Conservation (phyloP, 2,113 vertebrate species). For the Natator depressus region DNA sequence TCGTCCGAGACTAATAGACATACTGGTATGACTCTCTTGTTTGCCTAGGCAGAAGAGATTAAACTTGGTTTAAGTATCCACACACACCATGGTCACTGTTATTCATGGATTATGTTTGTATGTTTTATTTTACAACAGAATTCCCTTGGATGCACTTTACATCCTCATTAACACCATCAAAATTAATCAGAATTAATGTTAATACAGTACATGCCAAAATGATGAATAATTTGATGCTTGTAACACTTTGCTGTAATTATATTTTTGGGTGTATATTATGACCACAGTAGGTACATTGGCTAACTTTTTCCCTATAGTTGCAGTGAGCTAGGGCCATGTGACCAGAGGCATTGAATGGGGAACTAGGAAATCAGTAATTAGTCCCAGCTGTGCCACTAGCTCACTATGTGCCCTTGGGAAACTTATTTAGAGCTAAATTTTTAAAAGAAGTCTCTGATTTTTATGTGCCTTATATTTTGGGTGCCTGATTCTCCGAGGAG, state of each 20-base stretch:
- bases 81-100: neutral
- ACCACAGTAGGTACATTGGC: neutral
- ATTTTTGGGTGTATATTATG: neutral
- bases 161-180: conserved; percentile 26
- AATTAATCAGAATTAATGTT: conserved; percentile 19
- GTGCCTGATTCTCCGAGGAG: too few species aligned
- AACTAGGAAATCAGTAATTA: neutral
- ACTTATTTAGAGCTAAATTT: too few species aligned
- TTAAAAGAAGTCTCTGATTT: too few species aligned
- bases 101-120: neutral
- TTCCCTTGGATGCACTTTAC: conserved; percentile 31
- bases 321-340: neutral
- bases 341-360: neutral
- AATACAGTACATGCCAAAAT: neutral
- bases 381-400: neutral
- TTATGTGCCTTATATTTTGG: too few species aligned
- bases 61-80: neutral
- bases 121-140: conserved; percentile 32
- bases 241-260: neutral
- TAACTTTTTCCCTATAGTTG: neutral
- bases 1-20: neutral
- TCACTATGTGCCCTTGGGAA: too few species aligned
- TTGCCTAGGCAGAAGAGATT: neutral
- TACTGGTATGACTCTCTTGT: neutral
- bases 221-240: neutral